Evolutionary conservation across 2,113 vertebrate species (phyloP).

Genomic region (Ranitomeya variabilis): DNA sequence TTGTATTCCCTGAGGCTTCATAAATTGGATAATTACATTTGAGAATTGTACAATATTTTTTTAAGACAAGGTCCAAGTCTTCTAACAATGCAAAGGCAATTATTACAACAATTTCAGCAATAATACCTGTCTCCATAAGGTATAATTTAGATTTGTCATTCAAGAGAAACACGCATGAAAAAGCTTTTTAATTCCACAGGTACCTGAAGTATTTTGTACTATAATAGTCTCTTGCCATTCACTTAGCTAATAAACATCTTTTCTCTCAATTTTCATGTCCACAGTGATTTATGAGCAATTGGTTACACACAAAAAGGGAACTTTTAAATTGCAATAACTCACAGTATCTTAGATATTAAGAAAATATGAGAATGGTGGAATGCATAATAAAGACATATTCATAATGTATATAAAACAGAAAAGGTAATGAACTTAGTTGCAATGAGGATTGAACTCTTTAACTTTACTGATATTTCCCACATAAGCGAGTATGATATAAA

Average conservation of each 20-base stretch:
- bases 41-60: neutral
- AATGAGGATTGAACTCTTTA: no score
- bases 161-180: neutral
- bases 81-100: neutral
- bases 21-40: neutral
- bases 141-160: constrained; percentile 29
- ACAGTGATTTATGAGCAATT: neutral
- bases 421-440: no score
- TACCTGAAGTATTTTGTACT: constrained; percentile 5
- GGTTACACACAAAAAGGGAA: no score
- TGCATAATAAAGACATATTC: no score
- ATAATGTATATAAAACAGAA: no score
- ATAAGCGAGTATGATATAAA: no score
- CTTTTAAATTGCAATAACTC: no score
- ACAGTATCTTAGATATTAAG: no score
- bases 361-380: no score
- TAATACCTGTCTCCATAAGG: neutral
- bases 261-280: neutral
- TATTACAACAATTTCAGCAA: neutral
- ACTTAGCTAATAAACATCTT: constrained; percentile 26
- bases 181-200: constrained; percentile 1
- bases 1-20: neutral
- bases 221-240: constrained; percentile 6
- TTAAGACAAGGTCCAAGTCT: constrained; percentile 3
- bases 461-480: no score